Evolutionary conservation across 1,140 invertebrate species (phyloP).

Genomic region (Daktulosphaira vitifoliae): DNA sequence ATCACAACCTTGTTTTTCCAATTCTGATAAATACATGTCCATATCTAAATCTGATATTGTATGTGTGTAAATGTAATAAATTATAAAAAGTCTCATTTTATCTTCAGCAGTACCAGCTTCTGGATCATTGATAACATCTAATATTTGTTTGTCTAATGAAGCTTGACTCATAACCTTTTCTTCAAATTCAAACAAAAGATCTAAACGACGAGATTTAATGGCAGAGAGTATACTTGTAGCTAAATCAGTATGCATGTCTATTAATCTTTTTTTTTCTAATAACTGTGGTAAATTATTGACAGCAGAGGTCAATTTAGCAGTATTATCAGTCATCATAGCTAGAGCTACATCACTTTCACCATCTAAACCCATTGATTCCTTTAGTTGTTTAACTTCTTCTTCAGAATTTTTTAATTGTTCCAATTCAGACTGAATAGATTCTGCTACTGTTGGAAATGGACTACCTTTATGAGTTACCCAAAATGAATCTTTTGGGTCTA

Average conservation of each 20-base stretch:
- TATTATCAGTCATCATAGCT: slow-evolving; percentile 85
- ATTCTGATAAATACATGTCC: slow-evolving; percentile 66
- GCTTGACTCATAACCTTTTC: slow-evolving; percentile 90
- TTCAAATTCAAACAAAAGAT: slow-evolving; percentile 94
- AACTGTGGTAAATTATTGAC: slow-evolving; percentile 92
- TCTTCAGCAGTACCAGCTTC: slow-evolving; percentile 82
- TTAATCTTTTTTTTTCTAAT: slow-evolving; percentile 91
- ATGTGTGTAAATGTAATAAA: slow-evolving; percentile 79
- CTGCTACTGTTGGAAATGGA: slow-evolving; percentile 94
- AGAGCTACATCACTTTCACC: slow-evolving; percentile 64
- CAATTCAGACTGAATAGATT: slow-evolving; percentile 95
- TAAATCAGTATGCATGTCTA: slow-evolving; percentile 97
- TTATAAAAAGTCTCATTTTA: slow-evolving; percentile 90
- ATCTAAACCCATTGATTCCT: slow-evolving; percentile 82
- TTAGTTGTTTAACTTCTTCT: slow-evolving; percentile 92
- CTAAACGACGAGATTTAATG: slow-evolving; percentile 80
- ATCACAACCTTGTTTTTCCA: slow-evolving; percentile 78
- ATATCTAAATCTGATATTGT: slow-evolving; percentile 71
- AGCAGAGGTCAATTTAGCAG: slow-evolving; percentile 84
- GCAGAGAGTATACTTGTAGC: slow-evolving; percentile 86
- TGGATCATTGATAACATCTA: slow-evolving; percentile 75
- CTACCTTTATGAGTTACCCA: slow-evolving; percentile 91
- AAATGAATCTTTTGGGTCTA: slow-evolving; percentile 80
- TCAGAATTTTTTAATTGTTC: slow-evolving; percentile 89
- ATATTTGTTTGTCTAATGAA: slow-evolving; percentile 62